Evolutionary conservation across 1,140 invertebrate genomes (phyloP).

Genomic region (Amyelois transitella): DNA sequence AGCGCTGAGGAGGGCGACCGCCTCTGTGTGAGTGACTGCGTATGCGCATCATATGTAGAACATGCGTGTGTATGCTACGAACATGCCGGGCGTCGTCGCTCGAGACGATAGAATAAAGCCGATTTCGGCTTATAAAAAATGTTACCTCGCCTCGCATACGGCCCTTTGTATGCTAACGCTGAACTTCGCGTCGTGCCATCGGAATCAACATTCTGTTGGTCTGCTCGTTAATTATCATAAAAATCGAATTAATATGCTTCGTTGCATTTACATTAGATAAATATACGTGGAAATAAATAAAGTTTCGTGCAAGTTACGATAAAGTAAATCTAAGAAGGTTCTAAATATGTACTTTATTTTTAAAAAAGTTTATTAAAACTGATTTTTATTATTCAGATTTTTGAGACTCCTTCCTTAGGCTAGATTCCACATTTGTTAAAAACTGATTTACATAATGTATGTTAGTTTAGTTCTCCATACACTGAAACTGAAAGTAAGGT

Average conservation of each 20-base stretch:
- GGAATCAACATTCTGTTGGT: constrained; percentile 39
- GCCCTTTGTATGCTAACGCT: constrained; percentile 63
- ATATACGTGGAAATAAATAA: constrained; percentile 12
- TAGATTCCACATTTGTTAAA: no score
- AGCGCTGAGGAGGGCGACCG: constrained; percentile 55
- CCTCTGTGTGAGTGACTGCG: constrained; percentile 57
- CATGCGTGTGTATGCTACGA: constrained; percentile 28
- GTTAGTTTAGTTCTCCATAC: no score
- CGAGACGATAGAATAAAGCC: constrained; percentile 49
- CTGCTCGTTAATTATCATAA: constrained; percentile 50
- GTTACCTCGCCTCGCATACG: constrained; percentile 36
- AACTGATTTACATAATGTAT: no score
- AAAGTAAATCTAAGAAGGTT: background rate
- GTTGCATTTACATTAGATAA: constrained; percentile 37
- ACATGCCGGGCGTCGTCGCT: constrained; percentile 9
- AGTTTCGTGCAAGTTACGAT: constrained; percentile 11
- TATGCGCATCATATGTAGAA: constrained; percentile 34
- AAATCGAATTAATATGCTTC: constrained; percentile 51
- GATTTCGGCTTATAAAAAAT: constrained; percentile 65
- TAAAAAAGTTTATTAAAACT: no score
- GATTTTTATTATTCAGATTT: no score
- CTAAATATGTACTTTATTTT: no score
- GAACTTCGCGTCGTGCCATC: constrained; percentile 53
- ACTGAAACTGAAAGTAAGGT: background rate
- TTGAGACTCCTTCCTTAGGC: no score